Conservation (phyloP, 2,797 vertebrate species). For the Typhlichthys eigenmanni region DNA sequence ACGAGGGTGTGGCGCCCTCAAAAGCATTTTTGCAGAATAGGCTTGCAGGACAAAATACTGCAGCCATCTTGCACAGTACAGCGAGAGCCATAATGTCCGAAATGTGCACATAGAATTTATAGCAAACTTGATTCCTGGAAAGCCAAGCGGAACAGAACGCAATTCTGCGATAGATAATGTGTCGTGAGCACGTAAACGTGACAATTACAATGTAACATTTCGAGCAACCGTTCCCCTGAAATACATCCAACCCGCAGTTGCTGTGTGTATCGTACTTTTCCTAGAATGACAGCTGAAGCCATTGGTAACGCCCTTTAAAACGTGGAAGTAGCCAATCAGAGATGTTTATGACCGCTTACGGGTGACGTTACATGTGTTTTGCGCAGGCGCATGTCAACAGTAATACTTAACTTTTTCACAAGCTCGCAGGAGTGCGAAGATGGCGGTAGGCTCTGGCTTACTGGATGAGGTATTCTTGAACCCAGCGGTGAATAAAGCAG, state of each 20-base stretch:
- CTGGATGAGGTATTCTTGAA: slow-evolving; percentile 89
- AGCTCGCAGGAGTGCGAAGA: slow-evolving; percentile 88
- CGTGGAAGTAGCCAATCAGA: slow-evolving; percentile 72
- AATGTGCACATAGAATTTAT: slow-evolving; percentile 28
- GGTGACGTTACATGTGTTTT: slow-evolving; percentile 39
- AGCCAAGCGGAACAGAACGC: not conserved
- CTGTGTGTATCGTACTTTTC: slow-evolving; percentile 39
- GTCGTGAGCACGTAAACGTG: not conserved
- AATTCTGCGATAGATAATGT: not conserved
- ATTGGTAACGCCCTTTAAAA: slow-evolving; percentile 82
- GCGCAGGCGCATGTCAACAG: slow-evolving; percentile 66
- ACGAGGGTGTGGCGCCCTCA: slow-evolving; percentile 63
- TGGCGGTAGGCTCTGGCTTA: slow-evolving; percentile 90
- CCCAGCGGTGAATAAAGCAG: slow-evolving; percentile 94
- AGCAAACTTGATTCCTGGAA: slow-evolving; percentile 45
- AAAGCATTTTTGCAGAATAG: slow-evolving; percentile 50
- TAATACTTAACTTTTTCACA: slow-evolving; percentile 66
- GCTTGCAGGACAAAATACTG: slow-evolving; percentile 48
- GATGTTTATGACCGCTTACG: slow-evolving; percentile 49
- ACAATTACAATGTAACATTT: not conserved
- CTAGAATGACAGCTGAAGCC: slow-evolving; percentile 78
- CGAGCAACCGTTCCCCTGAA: slow-evolving; percentile 15
- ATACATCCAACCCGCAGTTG: slow-evolving; percentile 27
- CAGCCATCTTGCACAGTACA: slow-evolving; percentile 72
- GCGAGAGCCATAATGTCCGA: slow-evolving; percentile 10